Percentiles rank a stretch among this genome's conserved stretches.
Conservation (phyloP, 1,140 invertebrate species). For the Armadillidium nasatum region DNA sequence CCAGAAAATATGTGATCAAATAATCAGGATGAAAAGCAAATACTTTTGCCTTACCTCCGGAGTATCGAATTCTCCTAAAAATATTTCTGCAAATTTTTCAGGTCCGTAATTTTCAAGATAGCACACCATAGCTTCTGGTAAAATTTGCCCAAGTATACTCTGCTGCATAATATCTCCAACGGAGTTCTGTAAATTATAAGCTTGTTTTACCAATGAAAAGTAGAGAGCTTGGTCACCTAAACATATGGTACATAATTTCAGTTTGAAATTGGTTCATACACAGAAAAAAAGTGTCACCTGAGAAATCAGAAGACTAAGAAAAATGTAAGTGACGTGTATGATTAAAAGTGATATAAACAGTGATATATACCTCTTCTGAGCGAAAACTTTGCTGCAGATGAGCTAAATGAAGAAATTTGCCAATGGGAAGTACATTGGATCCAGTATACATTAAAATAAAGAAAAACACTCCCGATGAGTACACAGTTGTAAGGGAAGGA, state of each 20-base stretch:
- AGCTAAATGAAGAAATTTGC: conserved; percentile 86
- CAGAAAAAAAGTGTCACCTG: no score
- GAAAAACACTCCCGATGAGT: conserved; percentile 93
- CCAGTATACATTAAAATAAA: conserved; percentile 99
- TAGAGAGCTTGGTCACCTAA: no score
- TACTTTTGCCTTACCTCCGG: conserved; percentile 66
- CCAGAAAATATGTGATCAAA: no score
- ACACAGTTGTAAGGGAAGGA: conserved; percentile 86
- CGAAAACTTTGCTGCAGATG: conserved; percentile 92
- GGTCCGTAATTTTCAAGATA: conserved; percentile 88
- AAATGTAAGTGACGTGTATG: no score
- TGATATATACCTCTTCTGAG: conserved; percentile 69
- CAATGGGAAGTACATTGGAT: conserved; percentile 93
- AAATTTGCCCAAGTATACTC: conserved; percentile 75
- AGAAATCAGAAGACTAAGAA: no score
- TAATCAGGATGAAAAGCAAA: neutral
- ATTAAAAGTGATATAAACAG: conserved; percentile 29
- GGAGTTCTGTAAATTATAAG: neutral
- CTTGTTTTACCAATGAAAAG: neutral
- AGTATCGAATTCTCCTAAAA: conserved; percentile 97
- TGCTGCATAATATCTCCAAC: conserved; percentile 66
- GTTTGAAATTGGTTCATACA: no score
- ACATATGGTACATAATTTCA: no score
- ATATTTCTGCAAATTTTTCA: conserved; percentile 98
- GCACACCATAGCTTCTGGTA: conserved; percentile 99